Evolutionary conservation across 2,797 vertebrate species (phyloP).

Genomic region (Helostoma temminkii): DNA sequence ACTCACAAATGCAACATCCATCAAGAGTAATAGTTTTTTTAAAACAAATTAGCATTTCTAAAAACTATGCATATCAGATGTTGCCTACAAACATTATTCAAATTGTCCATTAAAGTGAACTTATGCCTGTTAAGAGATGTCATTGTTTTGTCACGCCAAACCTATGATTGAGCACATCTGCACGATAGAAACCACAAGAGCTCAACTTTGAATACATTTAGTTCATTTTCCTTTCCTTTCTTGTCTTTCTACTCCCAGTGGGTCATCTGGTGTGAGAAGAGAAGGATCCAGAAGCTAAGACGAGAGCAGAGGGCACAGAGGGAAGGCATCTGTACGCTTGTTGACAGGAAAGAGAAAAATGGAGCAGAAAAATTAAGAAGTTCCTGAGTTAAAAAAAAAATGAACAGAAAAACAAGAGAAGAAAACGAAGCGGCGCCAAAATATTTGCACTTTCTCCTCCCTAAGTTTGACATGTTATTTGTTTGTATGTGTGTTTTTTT

Average conservation of each 20-base stretch:
- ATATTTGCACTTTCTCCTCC: slow-evolving; percentile 89
- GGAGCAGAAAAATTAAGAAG: slow-evolving; percentile 69
- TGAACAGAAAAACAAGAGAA: slow-evolving; percentile 56
- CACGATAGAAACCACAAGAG: slow-evolving; percentile 31
- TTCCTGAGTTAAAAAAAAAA: slow-evolving; percentile 58
- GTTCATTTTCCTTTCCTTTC: neutral
- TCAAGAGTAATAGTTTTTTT: neutral
- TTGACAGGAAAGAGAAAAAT: slow-evolving; percentile 71
- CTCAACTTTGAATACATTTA: slow-evolving; percentile 36
- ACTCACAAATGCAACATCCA: slow-evolving; percentile 4
- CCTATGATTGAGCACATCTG: slow-evolving; percentile 46
- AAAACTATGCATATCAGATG: neutral
- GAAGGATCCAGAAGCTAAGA: slow-evolving; percentile 80
- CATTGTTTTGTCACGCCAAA: slow-evolving; percentile 45
- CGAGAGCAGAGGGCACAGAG: slow-evolving; percentile 77
- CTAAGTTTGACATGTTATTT: slow-evolving; percentile 77
- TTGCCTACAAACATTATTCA: neutral
- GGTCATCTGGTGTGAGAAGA: slow-evolving; percentile 92
- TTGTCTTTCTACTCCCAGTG: slow-evolving; percentile 80
- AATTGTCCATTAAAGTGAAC: slow-evolving; percentile 7
- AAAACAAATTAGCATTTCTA: neutral
- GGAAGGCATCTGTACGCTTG: slow-evolving; percentile 77
- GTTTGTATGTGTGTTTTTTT: slow-evolving; percentile 71
- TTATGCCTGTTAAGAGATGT: slow-evolving; percentile 26
- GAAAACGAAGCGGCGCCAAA: slow-evolving; percentile 82